These are phyloP conservation scores for Neoarius graeffei DNA, from an alignment of 2,113 vertebrate species.

Conservation along the genomic window DNA sequence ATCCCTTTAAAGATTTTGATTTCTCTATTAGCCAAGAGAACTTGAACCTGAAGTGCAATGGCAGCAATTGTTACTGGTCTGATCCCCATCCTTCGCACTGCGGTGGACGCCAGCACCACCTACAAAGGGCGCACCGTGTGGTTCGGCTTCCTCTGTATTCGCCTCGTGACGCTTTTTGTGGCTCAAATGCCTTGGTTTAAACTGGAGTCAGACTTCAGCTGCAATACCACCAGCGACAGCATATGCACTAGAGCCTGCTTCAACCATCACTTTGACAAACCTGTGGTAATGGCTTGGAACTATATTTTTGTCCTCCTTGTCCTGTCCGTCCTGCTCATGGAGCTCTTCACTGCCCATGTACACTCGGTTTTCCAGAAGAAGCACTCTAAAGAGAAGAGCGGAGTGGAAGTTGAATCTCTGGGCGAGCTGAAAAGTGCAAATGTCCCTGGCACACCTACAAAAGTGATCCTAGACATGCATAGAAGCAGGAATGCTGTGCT, in stretches of 20 bases:
- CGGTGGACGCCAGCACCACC: slow-evolving; percentile 50
- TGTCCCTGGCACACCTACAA: not conserved
- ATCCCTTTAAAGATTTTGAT: not conserved
- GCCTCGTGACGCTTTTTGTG: slow-evolving; percentile 56
- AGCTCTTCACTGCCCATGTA: slow-evolving; percentile 64
- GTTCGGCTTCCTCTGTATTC: slow-evolving; percentile 60
- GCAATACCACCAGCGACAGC: not conserved
- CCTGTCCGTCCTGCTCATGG: slow-evolving; percentile 58
- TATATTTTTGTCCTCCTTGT: slow-evolving; percentile 63
- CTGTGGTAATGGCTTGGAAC: slow-evolving; percentile 47
- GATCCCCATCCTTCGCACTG: slow-evolving; percentile 56
- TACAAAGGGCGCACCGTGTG: slow-evolving; percentile 58
- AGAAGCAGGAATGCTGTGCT: slow-evolving; percentile 56
- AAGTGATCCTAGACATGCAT: slow-evolving; percentile 58
- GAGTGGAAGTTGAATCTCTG: slow-evolving; percentile 26
- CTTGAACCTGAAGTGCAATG: slow-evolving; percentile 48
- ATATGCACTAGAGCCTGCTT: slow-evolving; percentile 46
- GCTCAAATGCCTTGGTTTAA: slow-evolving; percentile 55
- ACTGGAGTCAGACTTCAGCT: slow-evolving; percentile 57
- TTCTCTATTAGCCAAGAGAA: not conserved
- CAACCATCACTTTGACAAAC: slow-evolving; percentile 46
- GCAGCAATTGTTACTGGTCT: slow-evolving; percentile 64
- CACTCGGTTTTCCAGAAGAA: slow-evolving; percentile 45
- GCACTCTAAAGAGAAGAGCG: slow-evolving; percentile 34
- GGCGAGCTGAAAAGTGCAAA: slow-evolving; percentile 15